A percentile compares a stretch with the other conserved stretches of the same genome.
Conservation (phyloP, 2,888 invertebrate genomes). For the Clistopyga incitator region DNA sequence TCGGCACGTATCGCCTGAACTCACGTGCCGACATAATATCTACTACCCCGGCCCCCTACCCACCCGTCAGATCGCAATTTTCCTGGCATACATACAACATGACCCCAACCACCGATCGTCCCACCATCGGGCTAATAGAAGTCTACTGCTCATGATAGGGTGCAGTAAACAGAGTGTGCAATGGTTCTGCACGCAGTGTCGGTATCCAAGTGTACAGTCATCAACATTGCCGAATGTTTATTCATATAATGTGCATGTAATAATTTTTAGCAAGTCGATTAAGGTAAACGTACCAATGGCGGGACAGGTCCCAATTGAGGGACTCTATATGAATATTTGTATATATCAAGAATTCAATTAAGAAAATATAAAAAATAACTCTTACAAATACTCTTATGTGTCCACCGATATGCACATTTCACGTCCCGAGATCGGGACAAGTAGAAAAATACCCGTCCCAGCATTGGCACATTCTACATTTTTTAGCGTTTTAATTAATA, state of each 20-base stretch:
- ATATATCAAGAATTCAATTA: too few species aligned
- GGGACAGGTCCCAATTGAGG: too few species aligned
- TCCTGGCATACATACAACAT: slow-evolving; percentile 47
- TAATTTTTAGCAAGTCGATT: slow-evolving; percentile 75
- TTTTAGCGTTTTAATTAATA: too few species aligned
- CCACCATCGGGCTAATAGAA: slow-evolving; percentile 68
- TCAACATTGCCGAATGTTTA: slow-evolving; percentile 79
- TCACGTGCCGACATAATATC: slow-evolving; percentile 66
- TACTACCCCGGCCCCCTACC: slow-evolving; percentile 11
- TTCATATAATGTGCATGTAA: slow-evolving; percentile 78
- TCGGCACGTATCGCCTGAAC: slow-evolving; percentile 65
- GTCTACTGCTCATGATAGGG: slow-evolving; percentile 34
- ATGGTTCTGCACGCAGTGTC: slow-evolving; percentile 55
- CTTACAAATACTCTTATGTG: too few species aligned
- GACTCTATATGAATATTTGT: too few species aligned
- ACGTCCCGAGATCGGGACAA: too few species aligned
- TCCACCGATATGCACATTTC: too few species aligned
- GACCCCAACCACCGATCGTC: slow-evolving; percentile 48
- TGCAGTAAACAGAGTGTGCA: slow-evolving; percentile 22
- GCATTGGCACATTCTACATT: too few species aligned
- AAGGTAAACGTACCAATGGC: too few species aligned
- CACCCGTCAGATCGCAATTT: slow-evolving; percentile 50
- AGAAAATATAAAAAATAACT: too few species aligned
- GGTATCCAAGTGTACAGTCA: slow-evolving; percentile 72
- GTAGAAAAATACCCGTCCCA: too few species aligned